phyloP scores from a whole-genome alignment of 35 echinoderm and acorn worm species.

The Holothuria glaberrima region DNA sequence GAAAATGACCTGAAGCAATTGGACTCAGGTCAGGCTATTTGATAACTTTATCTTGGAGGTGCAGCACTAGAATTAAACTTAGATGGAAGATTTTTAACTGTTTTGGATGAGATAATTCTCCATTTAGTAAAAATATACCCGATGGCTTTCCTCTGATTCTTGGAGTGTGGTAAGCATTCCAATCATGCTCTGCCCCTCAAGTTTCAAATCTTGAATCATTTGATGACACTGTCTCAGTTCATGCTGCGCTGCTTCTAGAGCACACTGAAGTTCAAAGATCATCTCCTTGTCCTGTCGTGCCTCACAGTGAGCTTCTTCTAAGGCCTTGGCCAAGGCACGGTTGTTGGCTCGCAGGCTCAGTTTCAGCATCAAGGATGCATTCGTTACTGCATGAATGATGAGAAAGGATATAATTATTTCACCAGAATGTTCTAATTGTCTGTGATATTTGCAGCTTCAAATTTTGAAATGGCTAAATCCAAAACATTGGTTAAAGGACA shows the following conservation, averaged over 20 bases:
- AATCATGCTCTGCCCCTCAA: not conserved
- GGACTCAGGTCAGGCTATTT: too few species aligned
- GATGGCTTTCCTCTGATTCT: constrained; percentile 18
- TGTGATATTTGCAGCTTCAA: too few species aligned
- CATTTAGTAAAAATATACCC: not conserved
- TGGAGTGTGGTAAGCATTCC: not conserved
- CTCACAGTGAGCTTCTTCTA: constrained; percentile 57
- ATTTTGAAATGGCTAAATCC: too few species aligned
- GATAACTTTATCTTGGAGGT: too few species aligned
- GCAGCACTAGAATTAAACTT: too few species aligned
- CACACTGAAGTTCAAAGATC: constrained; percentile 43
- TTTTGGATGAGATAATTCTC: too few species aligned
- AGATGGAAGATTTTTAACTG: too few species aligned
- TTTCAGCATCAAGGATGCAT: constrained; percentile 65
- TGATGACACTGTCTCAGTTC: not conserved
- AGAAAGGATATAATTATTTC: not conserved
- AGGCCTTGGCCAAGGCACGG: constrained; percentile 66
- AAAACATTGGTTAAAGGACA: too few species aligned
- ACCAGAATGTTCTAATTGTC: too few species aligned
- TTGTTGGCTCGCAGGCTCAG: constrained; percentile 70
- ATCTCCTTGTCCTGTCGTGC: constrained; percentile 27
- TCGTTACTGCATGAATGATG: not conserved
- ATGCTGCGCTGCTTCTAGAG: not conserved
- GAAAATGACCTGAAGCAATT: too few species aligned
- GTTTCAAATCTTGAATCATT: constrained; percentile 26